Percentiles rank a stretch among this genome's conserved stretches.
phyloP scores from a whole-genome alignment of 2,113 vertebrate genomes.

The Scolopax mira region DNA sequence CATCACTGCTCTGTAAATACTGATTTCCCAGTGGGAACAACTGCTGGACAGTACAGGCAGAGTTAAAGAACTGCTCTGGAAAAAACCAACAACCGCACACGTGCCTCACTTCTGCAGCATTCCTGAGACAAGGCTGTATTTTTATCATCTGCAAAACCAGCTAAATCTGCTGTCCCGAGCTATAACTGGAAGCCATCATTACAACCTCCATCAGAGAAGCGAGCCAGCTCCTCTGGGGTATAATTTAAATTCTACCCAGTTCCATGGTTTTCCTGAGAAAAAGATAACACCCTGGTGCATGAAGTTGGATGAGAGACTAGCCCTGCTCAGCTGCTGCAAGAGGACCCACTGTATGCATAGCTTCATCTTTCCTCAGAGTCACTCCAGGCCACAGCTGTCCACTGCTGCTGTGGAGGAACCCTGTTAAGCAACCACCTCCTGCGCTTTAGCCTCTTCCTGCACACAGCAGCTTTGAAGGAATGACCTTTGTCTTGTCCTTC shows the following conservation, averaged over 20 bases:
- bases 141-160: conserved; percentile 61
- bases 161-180: conserved; percentile 49
- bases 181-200: conserved; percentile 68
- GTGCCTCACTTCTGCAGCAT: conserved; percentile 45
- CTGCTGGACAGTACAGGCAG: conserved; percentile 18
- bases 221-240: conserved; percentile 3
- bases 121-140: conserved; percentile 62
- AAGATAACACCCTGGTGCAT: conserved; percentile 47
- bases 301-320: not conserved
- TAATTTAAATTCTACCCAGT: conserved; percentile 59
- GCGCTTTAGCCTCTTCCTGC: not conserved
- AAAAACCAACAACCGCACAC: not conserved
- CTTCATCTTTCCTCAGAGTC: not conserved
- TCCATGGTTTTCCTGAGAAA: not conserved
- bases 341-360: not conserved
- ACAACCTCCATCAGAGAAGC: conserved; percentile 24
- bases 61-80: conserved; percentile 44
- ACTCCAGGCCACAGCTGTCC: not conserved
- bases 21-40: conserved; percentile 20
- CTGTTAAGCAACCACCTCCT: not conserved
- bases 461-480: not conserved
- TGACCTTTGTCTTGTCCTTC: not conserved
- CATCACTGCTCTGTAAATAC: conserved; percentile 18
- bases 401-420: not conserved
- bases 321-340: not conserved